Evolutionary conservation across 2,888 invertebrate species (phyloP).

Genomic region (Diaperis boleti): DNA sequence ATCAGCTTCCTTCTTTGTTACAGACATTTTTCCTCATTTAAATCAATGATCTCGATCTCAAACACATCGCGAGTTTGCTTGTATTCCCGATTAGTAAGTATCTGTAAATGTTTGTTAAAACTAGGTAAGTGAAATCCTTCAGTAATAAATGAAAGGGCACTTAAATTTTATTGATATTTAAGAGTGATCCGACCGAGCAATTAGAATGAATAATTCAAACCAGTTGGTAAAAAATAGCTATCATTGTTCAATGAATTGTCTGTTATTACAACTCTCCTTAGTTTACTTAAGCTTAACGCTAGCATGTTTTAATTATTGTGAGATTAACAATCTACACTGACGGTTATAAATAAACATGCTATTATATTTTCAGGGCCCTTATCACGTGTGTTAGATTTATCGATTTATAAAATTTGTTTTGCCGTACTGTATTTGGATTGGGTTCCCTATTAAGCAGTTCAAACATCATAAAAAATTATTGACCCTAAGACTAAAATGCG

Average conservation of each 20-base stretch:
- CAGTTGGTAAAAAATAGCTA: conserved; percentile 17
- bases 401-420: conserved; percentile 14
- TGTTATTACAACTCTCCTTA: not conserved
- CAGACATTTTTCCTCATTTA: conserved; percentile 2
- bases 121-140: not conserved
- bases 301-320: conserved; percentile 1
- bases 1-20: not conserved
- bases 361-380: conserved; percentile 3
- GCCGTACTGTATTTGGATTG: not conserved
- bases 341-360: not conserved
- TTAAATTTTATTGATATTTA: conserved; percentile 16
- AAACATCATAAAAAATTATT: conserved; percentile 16
- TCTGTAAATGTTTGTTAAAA: too few relatives aligned
- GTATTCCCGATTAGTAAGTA: too few relatives aligned
- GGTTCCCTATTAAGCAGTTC: conserved; percentile 10
- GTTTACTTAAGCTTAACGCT: not conserved
- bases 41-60: not conserved
- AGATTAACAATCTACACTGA: not conserved
- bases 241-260: not conserved
- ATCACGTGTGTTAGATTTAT: conserved; percentile 2
- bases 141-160: conserved; percentile 8
- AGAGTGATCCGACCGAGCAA: conserved; percentile 2
- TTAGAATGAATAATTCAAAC: conserved; percentile 17
- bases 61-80: not conserved
- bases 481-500: not conserved